These are phyloP conservation scores for Vanessa cardui DNA, from an alignment of 2,888 invertebrate species.

Conservation along the genomic window DNA sequence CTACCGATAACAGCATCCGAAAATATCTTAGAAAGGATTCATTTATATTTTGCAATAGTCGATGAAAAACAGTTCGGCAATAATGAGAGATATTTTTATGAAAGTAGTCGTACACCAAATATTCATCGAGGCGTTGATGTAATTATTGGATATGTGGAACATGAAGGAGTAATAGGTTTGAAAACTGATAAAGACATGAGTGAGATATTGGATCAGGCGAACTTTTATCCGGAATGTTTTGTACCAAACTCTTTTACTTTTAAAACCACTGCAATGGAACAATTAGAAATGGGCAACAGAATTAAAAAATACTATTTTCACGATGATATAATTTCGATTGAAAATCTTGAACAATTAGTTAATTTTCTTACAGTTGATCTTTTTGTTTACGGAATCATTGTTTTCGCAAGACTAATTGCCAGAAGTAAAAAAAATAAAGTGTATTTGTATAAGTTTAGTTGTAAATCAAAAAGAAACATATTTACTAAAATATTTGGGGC, in stretches of 20 bases:
- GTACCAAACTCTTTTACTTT: conserved; percentile 50
- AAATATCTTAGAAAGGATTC: conserved; percentile 41
- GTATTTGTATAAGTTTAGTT: conserved; percentile 59
- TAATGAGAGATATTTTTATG: conserved; percentile 58
- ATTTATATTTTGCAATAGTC: conserved; percentile 49
- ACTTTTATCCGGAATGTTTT: conserved; percentile 53
- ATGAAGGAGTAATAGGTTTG: conserved; percentile 82
- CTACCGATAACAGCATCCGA: conserved; percentile 45
- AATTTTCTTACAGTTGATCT: conserved; percentile 48
- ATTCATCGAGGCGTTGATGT: conserved; percentile 82
- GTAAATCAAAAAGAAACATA: conserved; percentile 56
- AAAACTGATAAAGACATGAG: conserved; percentile 31
- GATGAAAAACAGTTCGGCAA: conserved; percentile 57
- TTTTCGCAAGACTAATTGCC: conserved; percentile 49
- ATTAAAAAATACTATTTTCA: conserved; percentile 55
- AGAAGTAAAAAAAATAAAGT: conserved; percentile 47
- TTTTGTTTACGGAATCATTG: conserved; percentile 49
- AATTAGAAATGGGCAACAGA: conserved; percentile 53
- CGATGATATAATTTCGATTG: conserved; percentile 44
- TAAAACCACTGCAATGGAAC: conserved; percentile 49
- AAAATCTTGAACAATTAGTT: conserved; percentile 46
- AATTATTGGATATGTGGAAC: conserved; percentile 86
- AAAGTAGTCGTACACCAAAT: conserved; percentile 59
- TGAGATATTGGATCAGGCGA: conserved; percentile 46
- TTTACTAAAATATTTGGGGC: conserved; percentile 39